Percentiles rank a stretch among this genome's conserved stretches.
Evolutionary conservation across 2,797 vertebrate genomes (phyloP).

Genomic region (Gymnothorax javanicus): DNA sequence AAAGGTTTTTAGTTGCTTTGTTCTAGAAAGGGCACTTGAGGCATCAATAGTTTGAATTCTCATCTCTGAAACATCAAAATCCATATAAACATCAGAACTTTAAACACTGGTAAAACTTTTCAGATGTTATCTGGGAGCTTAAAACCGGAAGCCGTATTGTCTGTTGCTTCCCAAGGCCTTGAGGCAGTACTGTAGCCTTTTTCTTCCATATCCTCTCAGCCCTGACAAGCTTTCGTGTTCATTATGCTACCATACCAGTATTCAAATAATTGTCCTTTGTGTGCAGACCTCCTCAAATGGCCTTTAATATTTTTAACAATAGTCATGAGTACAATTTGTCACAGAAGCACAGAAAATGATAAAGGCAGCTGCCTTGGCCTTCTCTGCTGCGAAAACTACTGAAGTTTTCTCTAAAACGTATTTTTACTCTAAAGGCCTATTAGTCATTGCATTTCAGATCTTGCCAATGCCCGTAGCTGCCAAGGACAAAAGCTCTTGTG

Average conservation of each 20-base stretch:
- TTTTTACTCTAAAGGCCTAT: neutral
- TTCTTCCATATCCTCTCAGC: too few species aligned
- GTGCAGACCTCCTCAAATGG: too few species aligned
- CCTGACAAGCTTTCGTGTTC: too few species aligned
- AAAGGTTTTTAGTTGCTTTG: neutral
- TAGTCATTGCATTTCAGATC: neutral
- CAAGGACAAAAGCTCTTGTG: neutral
- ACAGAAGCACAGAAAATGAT: too few species aligned
- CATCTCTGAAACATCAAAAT: too few species aligned
- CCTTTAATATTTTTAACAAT: too few species aligned
- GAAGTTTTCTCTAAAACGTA: neutral
- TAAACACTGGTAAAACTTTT: neutral
- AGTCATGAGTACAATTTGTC: too few species aligned
- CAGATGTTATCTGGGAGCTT: neutral
- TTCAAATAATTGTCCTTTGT: too few species aligned
- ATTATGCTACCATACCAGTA: too few species aligned
- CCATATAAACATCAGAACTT: neutral
- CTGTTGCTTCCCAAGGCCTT: too few species aligned
- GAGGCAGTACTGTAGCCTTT: too few species aligned
- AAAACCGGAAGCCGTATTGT: neutral
- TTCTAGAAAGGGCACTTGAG: neutral
- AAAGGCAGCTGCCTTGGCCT: neutral
- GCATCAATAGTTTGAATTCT: neutral
- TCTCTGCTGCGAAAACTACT: neutral
- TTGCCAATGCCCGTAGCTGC: neutral